phyloP scores from a whole-genome alignment of 2,113 vertebrate species.

The Peromyscus leucopus region DNA sequence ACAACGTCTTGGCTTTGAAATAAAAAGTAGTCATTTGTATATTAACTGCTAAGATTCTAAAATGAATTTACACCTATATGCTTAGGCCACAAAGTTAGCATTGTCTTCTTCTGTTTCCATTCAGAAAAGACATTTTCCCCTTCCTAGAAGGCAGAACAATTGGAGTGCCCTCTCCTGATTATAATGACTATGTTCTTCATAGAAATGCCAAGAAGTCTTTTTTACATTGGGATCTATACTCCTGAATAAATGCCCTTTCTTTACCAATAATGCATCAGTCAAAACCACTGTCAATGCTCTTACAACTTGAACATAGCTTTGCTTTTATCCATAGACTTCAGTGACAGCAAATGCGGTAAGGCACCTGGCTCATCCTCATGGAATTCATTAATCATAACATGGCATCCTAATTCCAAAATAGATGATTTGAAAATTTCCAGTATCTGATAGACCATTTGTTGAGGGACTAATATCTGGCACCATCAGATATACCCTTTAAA shows the following conservation, averaged over 20 bases:
- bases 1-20: neutral
- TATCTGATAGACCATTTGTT: neutral
- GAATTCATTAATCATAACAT: neutral
- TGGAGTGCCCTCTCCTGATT: neutral
- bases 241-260: neutral
- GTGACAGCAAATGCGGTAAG: neutral
- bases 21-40: neutral
- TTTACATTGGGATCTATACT: neutral
- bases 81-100: neutral
- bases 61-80: neutral
- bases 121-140: neutral
- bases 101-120: neutral
- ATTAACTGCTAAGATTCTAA: neutral
- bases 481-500: neutral
- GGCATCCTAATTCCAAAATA: neutral
- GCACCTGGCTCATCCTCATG: neutral
- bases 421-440: neutral
- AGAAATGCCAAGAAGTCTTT: neutral
- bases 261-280: neutral
- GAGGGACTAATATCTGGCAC: neutral
- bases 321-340: neutral
- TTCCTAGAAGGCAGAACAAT: neutral
- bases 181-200: neutral
- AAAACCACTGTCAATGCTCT: neutral
- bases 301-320: neutral